A percentile compares a stretch with the other conserved stretches of the same genome.
These are phyloP conservation scores for Rhabdophis nuchalis DNA, from an alignment of 2,797 vertebrate species.

Conservation along the genomic window DNA sequence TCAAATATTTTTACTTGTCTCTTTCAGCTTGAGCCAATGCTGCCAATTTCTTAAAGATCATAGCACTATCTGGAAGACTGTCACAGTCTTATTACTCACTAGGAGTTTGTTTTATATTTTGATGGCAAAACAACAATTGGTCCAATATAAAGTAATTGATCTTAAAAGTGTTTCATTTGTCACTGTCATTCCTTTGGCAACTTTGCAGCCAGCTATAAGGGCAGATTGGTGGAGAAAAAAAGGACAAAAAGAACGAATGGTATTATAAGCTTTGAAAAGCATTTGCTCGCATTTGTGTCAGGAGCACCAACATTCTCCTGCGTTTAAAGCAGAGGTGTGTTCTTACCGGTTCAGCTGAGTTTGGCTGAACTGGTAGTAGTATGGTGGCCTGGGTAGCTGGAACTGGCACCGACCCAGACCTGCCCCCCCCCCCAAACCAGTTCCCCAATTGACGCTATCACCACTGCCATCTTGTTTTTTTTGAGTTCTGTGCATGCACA, in stretches of 20 bases:
- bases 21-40: conserved; percentile 27
- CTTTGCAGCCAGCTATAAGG: neutral
- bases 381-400: too few species aligned
- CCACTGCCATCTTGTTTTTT: too few species aligned
- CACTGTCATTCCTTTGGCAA: conserved; percentile 41
- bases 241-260: neutral
- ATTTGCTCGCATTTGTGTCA: neutral
- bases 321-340: neutral
- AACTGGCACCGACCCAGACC: too few species aligned
- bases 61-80: conserved; percentile 29
- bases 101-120: conserved; percentile 54
- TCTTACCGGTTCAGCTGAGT: too few species aligned
- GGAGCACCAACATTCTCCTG: neutral
- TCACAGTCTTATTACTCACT: conserved; percentile 45
- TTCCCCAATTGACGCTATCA: too few species aligned
- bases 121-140: conserved; percentile 39
- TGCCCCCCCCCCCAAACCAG: too few species aligned
- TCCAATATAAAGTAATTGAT: conserved; percentile 39
- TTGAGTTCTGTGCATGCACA: too few species aligned
- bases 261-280: neutral
- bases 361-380: too few species aligned
- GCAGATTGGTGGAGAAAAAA: neutral
- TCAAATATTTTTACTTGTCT: conserved; percentile 15
- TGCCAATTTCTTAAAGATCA: conserved; percentile 36
- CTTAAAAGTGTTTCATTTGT: conserved; percentile 43